Evolutionary conservation across 2,113 vertebrate genomes (phyloP).

Genomic region (Butorides virescens): DNA sequence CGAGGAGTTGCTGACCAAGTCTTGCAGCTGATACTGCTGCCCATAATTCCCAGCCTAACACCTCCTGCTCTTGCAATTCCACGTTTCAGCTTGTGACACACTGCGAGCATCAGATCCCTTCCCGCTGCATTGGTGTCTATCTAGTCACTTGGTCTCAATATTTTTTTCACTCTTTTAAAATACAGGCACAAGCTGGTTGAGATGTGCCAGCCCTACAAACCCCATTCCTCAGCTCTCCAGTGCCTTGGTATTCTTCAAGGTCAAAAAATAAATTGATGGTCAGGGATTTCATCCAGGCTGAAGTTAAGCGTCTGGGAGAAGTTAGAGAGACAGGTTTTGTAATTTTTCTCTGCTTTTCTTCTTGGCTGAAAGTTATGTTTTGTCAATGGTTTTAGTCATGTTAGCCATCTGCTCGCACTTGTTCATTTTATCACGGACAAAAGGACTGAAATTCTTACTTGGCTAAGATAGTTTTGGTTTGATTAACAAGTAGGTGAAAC

Average conservation of each 20-base stretch:
- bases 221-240: background rate
- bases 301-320: background rate
- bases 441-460: background rate
- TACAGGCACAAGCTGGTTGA: background rate
- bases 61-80: background rate
- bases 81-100: background rate
- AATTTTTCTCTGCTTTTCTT: background rate
- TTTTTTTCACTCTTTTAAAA: background rate
- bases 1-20: background rate
- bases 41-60: background rate
- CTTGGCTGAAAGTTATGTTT: background rate
- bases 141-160: background rate
- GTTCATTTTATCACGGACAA: background rate
- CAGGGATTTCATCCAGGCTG: background rate
- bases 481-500: background rate
- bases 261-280: background rate
- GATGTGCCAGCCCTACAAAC: background rate
- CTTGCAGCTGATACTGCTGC: background rate
- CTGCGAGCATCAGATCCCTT: background rate
- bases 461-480: background rate
- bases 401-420: background rate
- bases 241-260: background rate
- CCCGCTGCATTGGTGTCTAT: background rate
- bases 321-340: background rate
- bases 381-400: background rate